Evolutionary conservation across 2,888 invertebrate species (phyloP), one percentile per base, ranked within the genome.

Genomic region (Andrena chrysosceles): DNA sequence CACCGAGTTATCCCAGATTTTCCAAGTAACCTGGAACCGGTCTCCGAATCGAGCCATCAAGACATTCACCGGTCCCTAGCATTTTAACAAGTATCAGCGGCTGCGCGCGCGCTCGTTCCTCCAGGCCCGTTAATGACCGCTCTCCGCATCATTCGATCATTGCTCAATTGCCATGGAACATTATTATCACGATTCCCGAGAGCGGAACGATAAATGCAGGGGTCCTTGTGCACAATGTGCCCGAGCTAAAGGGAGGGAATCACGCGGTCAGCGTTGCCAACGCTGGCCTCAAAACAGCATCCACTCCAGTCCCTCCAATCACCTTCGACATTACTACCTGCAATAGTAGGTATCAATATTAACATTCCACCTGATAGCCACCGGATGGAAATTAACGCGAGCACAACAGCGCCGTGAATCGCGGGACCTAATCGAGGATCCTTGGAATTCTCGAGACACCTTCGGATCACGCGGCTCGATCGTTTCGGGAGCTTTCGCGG

Each of bases 131-230:
- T 77, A 72, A 77, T 77, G 77, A 67, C 70, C 70, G 79, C 62
- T 70, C 56, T 70, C 56, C 71, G 77, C 66, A 77, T 77, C 77
- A 77, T 81, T 81, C 71, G 78, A 81, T 78, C 78, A 78, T 77
- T 78, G 81, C 81, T 78, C 78, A 72, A 78, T 78, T 67, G 78
- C 78, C 78, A 49, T 52, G 78, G 72, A 81, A 77, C 80, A 77
- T 81, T 77, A 81, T 81, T 77, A 81, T 81, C 77, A 56, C 77
- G 77, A 81, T 81, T 77, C 80, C 63, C 54, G 67, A 77, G 78
- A 69, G 73, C 67, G 72, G 69, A 74, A 74, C 79, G 81, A 81
- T 81, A 81, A 81, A 77, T 72, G 78, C 71, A 29, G 70, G 70
- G 67, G 72, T 64, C 56, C 81, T 68, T 26, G 63, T 26, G 26